Evolutionary conservation across 2,888 invertebrate genomes (phyloP), one percentile per base, ranked within the genome.

Genomic region (Bursaphelenchus okinawaensis): DNA sequence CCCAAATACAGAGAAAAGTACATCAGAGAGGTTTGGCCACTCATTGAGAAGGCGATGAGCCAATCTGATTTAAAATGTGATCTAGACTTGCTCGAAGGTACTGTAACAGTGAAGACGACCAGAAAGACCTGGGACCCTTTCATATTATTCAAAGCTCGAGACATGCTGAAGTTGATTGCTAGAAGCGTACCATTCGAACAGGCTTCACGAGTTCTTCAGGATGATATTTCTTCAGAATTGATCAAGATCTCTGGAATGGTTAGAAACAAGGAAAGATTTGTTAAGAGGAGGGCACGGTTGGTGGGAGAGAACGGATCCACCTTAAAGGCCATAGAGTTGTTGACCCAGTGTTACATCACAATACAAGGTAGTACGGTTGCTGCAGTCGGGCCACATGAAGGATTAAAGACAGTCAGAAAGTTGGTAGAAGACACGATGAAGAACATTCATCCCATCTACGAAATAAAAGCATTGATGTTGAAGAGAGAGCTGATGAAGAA

Each of bases 381-480:
- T 16, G 91, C 92, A 0, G 86, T 99, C n/a, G 98, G 98, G 0
- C 93, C 96, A 1, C 91, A 93, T 81, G 90, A 89, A 84, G 96
- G 96, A 8, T 73, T 87, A 28, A 84, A 84, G 72, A 84, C 86
- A 70, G 86, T 86, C 75, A 73, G 80, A 29, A 89, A 90, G 75
- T 91, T 99, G 78, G 91, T 92, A 0, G 90, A 90, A 81, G 96
- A 98, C 77, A 94, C 94, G 0, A 95, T 99, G 95, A 92, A 91
- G 82, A 98, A 99, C 84, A 88, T 98, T 63, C 98, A 99, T 86
- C 98, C 98, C 0, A 92, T 98, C 83, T 96, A 95, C 83, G 95
- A 94, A 81, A 93, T 98, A 40, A 86, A 87, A 86, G 90, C 92
- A 1, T 84, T 98, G 59, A 96, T 98, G 95, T 94, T 99, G 59